Evolutionary conservation across 2,797 vertebrate genomes (phyloP).

Genomic region (Protosalanx chinensis): DNA sequence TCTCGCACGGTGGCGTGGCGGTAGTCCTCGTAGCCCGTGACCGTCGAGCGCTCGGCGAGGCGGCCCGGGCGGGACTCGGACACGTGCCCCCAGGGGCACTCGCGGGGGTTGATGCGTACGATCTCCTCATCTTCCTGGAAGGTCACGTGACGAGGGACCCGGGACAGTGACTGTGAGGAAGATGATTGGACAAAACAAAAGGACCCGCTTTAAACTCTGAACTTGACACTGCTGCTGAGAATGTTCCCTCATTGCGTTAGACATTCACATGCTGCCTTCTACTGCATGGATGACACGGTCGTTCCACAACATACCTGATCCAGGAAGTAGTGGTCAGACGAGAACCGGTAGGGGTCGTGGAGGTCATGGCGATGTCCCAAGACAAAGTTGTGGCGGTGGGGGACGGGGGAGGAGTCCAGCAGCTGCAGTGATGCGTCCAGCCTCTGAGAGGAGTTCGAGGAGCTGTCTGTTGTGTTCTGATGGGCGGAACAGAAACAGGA

Average conservation of each 20-base stretch:
- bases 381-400: slow-evolving; percentile 83
- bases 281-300: not conserved
- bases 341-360: slow-evolving; percentile 80
- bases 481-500: slow-evolving; percentile 66
- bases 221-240: too few species aligned
- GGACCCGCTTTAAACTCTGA: too few species aligned
- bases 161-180: slow-evolving; percentile 74
- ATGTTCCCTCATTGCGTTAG: too few species aligned
- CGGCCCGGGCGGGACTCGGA: slow-evolving; percentile 49
- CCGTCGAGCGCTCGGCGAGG: slow-evolving; percentile 79
- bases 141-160: slow-evolving; percentile 84
- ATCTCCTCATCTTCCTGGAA: slow-evolving; percentile 95
- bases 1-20: slow-evolving; percentile 85
- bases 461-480: slow-evolving; percentile 95
- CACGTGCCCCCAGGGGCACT: slow-evolving; percentile 81
- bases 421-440: slow-evolving; percentile 84
- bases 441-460: slow-evolving; percentile 96
- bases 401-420: slow-evolving; percentile 84
- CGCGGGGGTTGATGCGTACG: slow-evolving; percentile 95
- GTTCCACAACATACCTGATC: slow-evolving; percentile 83
- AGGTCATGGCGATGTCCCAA: slow-evolving; percentile 84
- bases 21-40: slow-evolving; percentile 95
- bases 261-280: not conserved
- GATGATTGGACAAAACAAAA: too few species aligned
- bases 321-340: slow-evolving; percentile 85